phyloP scores from a whole-genome alignment of 2,888 invertebrate species.

The Chaetogeoica ovagalla region DNA sequence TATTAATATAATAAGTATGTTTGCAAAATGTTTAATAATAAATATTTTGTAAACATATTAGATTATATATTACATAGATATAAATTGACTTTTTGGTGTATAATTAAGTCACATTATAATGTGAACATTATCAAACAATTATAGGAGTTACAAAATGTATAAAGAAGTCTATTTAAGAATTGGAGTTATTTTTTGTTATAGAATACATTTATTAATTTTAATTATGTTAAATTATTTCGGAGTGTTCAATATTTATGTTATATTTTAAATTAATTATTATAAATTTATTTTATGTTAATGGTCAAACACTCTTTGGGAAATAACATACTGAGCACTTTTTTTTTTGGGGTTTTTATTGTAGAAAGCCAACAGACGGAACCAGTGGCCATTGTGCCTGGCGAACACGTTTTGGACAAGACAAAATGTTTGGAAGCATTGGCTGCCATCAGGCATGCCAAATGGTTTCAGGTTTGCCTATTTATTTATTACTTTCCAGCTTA shows the following conservation, averaged over 20 bases:
- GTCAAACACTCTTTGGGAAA: slow-evolving; percentile 73
- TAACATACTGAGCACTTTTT: slow-evolving; percentile 50
- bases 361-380: slow-evolving; percentile 58
- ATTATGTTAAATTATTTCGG: too few species aligned
- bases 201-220: too few species aligned
- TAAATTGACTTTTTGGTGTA: too few species aligned
- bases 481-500: slow-evolving; percentile 54
- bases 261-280: slow-evolving; percentile 4
- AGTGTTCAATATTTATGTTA: neutral
- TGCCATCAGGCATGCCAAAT: slow-evolving; percentile 99
- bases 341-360: slow-evolving; percentile 52
- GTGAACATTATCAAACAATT: too few species aligned
- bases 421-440: slow-evolving; percentile 99
- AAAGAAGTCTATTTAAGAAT: too few species aligned
- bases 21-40: too few species aligned
- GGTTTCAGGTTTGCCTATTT: slow-evolving; percentile 86
- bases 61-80: too few species aligned
- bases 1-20: too few species aligned
- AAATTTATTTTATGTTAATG: slow-evolving; percentile 61
- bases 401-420: slow-evolving; percentile 89
- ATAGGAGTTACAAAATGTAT: too few species aligned
- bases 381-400: slow-evolving; percentile 62
- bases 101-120: too few species aligned
- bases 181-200: too few species aligned
- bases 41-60: too few species aligned